Conservation (phyloP, 35 echinoderm and acorn worm species). For the Patiria miniata region DNA sequence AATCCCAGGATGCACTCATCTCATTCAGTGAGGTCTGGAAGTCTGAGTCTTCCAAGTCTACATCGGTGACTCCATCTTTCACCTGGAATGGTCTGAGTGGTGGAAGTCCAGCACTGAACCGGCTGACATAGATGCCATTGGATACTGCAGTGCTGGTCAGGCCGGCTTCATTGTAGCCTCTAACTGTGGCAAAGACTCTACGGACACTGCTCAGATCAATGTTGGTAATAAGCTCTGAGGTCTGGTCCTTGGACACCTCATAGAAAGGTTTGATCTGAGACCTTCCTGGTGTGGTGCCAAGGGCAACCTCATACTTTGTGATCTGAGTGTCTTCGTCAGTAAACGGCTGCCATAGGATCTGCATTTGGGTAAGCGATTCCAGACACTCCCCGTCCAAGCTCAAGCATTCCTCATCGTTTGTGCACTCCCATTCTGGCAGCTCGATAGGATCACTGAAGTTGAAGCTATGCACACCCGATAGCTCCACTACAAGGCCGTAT, state of each 20-base stretch:
- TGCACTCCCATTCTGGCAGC: slow-evolving; percentile 21
- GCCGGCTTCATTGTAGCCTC: slow-evolving; percentile 46
- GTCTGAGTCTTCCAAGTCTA: slow-evolving; percentile 24
- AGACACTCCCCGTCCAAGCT: slow-evolving; percentile 27
- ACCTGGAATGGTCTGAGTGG: slow-evolving; percentile 20
- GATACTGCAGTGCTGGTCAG: slow-evolving; percentile 38
- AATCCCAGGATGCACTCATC: slow-evolving; percentile 53
- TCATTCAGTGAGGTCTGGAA: slow-evolving; percentile 19
- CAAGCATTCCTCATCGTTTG: slow-evolving; percentile 28
- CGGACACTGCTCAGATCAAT: background rate
- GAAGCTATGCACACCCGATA: slow-evolving; percentile 26
- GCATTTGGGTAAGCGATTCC: slow-evolving; percentile 28
- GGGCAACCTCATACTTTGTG: background rate
- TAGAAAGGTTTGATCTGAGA: slow-evolving; percentile 5
- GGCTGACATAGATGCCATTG: slow-evolving; percentile 39
- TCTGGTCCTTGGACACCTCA: background rate
- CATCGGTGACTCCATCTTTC: slow-evolving; percentile 26
- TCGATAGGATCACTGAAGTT: background rate
- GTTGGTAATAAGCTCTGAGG: background rate
- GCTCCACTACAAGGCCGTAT: slow-evolving; percentile 31
- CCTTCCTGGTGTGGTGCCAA: background rate
- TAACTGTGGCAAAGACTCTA: slow-evolving; percentile 29
- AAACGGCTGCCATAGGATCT: slow-evolving; percentile 48
- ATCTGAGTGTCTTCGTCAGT: slow-evolving; percentile 21
- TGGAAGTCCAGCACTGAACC: slow-evolving; percentile 24